A percentile compares a stretch with the other conserved stretches of the same genome.
These are phyloP conservation scores for Watsonalla cultraria DNA, from an alignment of 2,888 invertebrate genomes.

Conservation along the genomic window DNA sequence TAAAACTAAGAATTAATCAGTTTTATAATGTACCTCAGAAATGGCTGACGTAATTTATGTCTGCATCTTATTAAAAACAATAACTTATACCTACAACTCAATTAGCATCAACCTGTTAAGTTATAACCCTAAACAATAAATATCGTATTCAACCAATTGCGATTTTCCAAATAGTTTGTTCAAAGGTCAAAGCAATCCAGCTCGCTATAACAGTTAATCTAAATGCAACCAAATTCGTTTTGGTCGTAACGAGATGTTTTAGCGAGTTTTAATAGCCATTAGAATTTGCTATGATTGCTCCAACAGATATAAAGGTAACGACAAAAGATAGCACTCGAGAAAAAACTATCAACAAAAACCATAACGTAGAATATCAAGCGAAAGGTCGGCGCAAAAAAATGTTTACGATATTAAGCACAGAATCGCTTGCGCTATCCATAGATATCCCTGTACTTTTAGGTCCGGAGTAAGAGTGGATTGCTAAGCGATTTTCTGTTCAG, in stretches of 20 bases:
- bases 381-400: conserved; percentile 66
- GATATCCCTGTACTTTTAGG: conserved; percentile 41
- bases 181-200: conserved; percentile 26
- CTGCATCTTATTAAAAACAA: too few relatives aligned
- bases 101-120: not conserved
- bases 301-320: conserved; percentile 67
- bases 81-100: not conserved
- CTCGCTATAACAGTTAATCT: conserved; percentile 37
- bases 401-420: conserved; percentile 41
- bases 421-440: conserved; percentile 46
- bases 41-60: too few relatives aligned
- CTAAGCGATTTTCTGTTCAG: conserved; percentile 61
- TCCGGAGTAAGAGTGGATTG: conserved; percentile 38
- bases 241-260: conserved; percentile 47
- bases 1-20: too few relatives aligned
- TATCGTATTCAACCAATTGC: not conserved
- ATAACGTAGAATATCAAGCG: conserved; percentile 57
- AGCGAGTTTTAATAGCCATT: conserved; percentile 61
- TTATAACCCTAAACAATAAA: not conserved
- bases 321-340: conserved; percentile 63
- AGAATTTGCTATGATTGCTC: conserved; percentile 67
- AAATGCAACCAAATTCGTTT: conserved; percentile 59
- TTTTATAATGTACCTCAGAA: too few relatives aligned
- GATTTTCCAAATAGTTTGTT: conserved; percentile 10
- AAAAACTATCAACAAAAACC: conserved; percentile 72